Conservation (phyloP, 2,797 vertebrate species). For the Macrochelys suwanniensis region DNA sequence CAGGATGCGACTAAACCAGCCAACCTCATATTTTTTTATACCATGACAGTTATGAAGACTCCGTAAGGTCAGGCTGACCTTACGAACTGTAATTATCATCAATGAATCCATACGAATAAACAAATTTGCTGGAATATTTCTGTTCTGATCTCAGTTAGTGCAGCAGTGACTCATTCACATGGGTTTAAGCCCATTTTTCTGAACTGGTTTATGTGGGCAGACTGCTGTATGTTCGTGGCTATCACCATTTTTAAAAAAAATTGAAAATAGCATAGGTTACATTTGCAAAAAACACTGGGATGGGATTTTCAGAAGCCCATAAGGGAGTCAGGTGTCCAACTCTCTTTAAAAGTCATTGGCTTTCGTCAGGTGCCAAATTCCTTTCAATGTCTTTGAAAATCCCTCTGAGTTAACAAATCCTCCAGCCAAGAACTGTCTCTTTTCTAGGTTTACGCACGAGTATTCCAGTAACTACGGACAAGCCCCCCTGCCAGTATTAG, state of each 20-base stretch:
- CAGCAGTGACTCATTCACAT: neutral
- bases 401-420: accelerated
- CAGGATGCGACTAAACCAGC: neutral
- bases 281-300: neutral
- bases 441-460: slow-evolving; percentile 81
- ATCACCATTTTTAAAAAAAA: neutral
- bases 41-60: neutral
- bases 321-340: neutral
- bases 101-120: neutral
- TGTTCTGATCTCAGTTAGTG: neutral
- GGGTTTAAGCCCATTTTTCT: neutral
- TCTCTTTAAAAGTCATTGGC: neutral
- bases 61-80: neutral
- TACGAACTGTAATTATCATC: neutral
- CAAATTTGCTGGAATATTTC: neutral
- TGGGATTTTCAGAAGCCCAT: neutral
- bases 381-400: neutral
- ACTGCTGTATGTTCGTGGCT: neutral
- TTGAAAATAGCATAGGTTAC: neutral
- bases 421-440: accelerated
- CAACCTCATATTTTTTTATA: neutral
- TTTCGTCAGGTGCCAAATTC: neutral
- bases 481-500: slow-evolving; percentile 80
- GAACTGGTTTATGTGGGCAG: neutral
- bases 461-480: slow-evolving; percentile 82